phyloP scores from a whole-genome alignment of 2,797 vertebrate species.

The Chloroceryle amazona region DNA sequence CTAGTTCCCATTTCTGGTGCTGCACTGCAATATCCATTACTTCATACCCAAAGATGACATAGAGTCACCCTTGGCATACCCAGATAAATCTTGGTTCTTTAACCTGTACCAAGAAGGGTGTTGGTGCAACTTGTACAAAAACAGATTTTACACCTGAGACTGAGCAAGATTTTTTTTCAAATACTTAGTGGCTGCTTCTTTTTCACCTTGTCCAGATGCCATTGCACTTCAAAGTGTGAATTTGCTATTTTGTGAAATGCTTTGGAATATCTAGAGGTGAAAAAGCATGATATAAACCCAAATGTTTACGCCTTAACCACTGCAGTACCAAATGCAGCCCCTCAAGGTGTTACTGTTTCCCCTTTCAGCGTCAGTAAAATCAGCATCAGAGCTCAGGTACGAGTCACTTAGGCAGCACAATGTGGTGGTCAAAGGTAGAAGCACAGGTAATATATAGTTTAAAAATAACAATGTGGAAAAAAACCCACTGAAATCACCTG shows the following conservation, averaged over 20 bases:
- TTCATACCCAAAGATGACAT: not conserved
- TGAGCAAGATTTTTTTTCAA: not conserved
- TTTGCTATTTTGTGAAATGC: not conserved
- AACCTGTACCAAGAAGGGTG: not conserved
- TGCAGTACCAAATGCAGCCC: not conserved
- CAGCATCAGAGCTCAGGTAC: not conserved
- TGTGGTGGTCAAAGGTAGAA: constrained; percentile 5
- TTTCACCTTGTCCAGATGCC: not conserved
- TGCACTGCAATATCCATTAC: not conserved
- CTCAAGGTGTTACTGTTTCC: not conserved
- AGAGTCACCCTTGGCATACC: not conserved
- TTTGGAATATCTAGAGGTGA: not conserved
- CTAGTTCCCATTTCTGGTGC: not conserved
- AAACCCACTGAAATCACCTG: not conserved
- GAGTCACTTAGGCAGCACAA: not conserved
- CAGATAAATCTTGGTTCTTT: not conserved
- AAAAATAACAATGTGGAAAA: not conserved
- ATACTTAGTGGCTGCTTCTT: not conserved
- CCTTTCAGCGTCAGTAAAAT: not conserved
- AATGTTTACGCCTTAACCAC: not conserved
- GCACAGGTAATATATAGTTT: not conserved
- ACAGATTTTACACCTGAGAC: not conserved
- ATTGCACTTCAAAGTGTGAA: not conserved
- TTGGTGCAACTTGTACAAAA: not conserved
- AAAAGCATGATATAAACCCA: not conserved